Base-by-base conservation (phyloP, 1,140 invertebrate genomes). In the Diabrotica virgifera region DNA sequence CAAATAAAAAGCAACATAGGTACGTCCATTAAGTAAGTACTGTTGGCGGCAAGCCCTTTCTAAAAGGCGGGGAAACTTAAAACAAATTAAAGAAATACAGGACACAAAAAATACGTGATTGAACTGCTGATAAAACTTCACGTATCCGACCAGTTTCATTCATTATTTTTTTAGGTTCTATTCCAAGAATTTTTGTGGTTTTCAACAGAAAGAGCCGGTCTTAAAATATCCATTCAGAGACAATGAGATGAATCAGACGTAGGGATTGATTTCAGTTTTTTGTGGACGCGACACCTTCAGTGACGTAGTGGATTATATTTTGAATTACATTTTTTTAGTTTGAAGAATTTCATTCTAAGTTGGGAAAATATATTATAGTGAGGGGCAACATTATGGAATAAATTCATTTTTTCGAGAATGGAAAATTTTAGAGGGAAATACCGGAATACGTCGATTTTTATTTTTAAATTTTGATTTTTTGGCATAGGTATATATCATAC, bases 151-250 rank as follows among this genome's bases (percentile, higher is more conserved):
- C n/a, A 36, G 12, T 36, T 37, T 36, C 55, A 57, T 57, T 57
- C 55, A 57, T 57, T 57, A 57, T 36, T 57, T 57, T 57, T 57
- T 57, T 57, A 24, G n/a, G 6, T 13, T 57, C 36, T 36, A 57
- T 57, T 57, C 55, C 55, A 57, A 57, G 55, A 57, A 57, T 57
- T 57, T 57, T 36, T 36, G 55, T 57, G 24, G 55, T 57, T 57
- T 57, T 57, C 55, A 36, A 36, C 36, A 7, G 55, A 57, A 57
- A 57, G 36, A 12, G 55, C 5, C 55, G 24, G 55, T 12, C n/a
- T 12, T 36, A 10, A 11, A 57, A 57, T 46, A 46, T 46, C 40
- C 40, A 46, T 46, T 46, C 40, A 46, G 40, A 46, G 40, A 46
- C 40, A 46, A 46, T n/a, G 40, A 46, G 40, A 46, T 46, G 40